Conservation (phyloP, 1,140 invertebrate species). For the Platyscapa corneri region DNA sequence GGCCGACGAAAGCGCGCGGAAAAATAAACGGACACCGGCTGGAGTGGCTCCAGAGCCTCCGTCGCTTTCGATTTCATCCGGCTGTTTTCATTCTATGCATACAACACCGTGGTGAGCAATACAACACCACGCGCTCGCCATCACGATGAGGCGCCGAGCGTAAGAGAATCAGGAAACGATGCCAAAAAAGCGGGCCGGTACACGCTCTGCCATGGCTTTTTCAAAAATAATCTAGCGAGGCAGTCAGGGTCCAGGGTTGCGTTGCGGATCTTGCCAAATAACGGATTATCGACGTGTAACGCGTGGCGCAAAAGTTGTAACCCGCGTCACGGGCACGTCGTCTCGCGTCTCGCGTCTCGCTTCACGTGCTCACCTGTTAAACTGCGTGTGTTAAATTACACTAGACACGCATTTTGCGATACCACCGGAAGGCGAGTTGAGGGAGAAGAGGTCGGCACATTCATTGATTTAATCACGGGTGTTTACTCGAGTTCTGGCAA, state of each 20-base stretch:
- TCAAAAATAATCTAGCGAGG: constrained; percentile 1
- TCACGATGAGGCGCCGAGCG: too few species aligned
- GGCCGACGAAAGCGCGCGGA: neutral
- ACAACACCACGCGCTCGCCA: too few species aligned
- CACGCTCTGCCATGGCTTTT: neutral
- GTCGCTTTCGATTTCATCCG: neutral
- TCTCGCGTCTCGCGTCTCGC: neutral
- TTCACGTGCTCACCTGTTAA: neutral
- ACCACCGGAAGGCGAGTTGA: too few species aligned
- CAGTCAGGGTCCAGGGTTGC: neutral
- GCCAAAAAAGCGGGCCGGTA: neutral
- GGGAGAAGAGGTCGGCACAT: neutral
- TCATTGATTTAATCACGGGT: neutral
- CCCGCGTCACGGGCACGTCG: neutral
- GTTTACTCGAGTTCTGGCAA: neutral
- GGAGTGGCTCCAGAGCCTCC: neutral
- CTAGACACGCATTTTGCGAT: too few species aligned
- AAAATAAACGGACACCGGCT: neutral
- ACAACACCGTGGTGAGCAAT: too few species aligned
- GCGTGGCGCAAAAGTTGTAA: neutral
- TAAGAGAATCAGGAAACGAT: too few species aligned
- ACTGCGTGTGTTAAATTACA: too few species aligned
- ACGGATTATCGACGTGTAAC: neutral
- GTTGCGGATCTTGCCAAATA: constrained; percentile 10
- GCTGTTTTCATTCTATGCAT: too few species aligned